Conservation (phyloP, 2,888 invertebrate species). For the Dynastes tityus region DNA sequence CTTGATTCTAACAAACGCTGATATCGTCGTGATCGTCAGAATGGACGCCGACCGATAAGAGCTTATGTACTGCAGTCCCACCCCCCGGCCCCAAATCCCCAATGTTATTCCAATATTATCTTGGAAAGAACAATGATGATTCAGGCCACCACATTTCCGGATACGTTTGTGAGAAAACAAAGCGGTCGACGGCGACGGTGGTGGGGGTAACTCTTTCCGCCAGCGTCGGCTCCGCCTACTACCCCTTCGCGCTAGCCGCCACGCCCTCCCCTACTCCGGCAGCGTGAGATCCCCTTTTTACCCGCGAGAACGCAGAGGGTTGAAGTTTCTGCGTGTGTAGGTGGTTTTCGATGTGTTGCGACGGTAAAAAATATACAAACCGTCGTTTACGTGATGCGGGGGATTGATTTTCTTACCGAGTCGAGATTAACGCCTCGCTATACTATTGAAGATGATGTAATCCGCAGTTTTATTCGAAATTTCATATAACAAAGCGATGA, state of each 20-base stretch:
- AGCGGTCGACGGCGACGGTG: conserved; percentile 63
- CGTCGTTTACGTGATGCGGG: conserved; percentile 5
- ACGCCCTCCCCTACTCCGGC: conserved; percentile 43
- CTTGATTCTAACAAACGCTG: neutral
- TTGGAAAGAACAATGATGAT: conserved; percentile 72
- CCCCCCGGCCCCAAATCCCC: no score
- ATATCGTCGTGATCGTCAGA: neutral
- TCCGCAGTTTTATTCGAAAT: no score
- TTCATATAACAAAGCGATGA: no score
- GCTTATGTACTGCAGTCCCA: no score
- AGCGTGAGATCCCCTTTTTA: neutral
- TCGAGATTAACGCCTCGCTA: neutral
- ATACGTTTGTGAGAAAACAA: conserved; percentile 70
- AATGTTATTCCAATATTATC: conserved; percentile 72
- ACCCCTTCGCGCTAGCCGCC: conserved; percentile 60
- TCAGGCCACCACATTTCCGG: conserved; percentile 72
- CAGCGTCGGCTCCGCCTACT: conserved; percentile 62
- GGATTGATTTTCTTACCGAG: conserved; percentile 44
- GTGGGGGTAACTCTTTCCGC: conserved; percentile 60
- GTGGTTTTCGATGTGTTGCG: conserved; percentile 58
- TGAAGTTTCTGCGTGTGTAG: conserved; percentile 59
- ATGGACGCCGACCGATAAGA: no score
- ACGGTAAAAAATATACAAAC: conserved; percentile 41
- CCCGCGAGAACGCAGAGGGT: no score
- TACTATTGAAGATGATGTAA: no score